Conservation (phyloP, 2,113 vertebrate species). For the Eublepharis macularius region DNA sequence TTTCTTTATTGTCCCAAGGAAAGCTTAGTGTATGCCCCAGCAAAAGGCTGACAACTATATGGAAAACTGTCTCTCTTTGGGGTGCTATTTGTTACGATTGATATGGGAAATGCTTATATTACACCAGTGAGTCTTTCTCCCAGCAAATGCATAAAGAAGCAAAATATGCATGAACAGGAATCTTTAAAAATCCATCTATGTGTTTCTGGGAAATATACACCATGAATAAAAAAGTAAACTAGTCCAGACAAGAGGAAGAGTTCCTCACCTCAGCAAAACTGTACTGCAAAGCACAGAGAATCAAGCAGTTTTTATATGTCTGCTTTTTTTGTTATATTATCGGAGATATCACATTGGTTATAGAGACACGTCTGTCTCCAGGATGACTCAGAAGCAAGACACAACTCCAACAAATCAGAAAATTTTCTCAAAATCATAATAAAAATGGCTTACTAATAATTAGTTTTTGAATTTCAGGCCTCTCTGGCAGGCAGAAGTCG, state of each 20-base stretch:
- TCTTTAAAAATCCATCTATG: not conserved
- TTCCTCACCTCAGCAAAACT: not conserved
- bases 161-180: no score
- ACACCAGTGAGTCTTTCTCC: not conserved
- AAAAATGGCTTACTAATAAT: not conserved
- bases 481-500: not conserved
- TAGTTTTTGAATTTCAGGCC: not conserved
- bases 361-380: not conserved
- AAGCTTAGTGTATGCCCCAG: not conserved
- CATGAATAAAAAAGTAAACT: not conserved
- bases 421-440: not conserved
- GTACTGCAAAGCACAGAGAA: no score
- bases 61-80: not conserved
- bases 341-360: not conserved
- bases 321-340: not conserved
- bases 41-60: not conserved
- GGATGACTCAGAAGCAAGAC: not conserved
- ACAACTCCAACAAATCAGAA: not conserved
- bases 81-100: not conserved
- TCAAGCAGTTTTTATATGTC: no score
- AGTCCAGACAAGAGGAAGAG: not conserved
- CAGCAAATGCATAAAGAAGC: not conserved
- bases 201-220: not conserved
- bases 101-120: not conserved
- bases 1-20: not conserved